Evolutionary conservation across 2,797 vertebrate genomes (phyloP).

Genomic region (Prionace glauca): DNA sequence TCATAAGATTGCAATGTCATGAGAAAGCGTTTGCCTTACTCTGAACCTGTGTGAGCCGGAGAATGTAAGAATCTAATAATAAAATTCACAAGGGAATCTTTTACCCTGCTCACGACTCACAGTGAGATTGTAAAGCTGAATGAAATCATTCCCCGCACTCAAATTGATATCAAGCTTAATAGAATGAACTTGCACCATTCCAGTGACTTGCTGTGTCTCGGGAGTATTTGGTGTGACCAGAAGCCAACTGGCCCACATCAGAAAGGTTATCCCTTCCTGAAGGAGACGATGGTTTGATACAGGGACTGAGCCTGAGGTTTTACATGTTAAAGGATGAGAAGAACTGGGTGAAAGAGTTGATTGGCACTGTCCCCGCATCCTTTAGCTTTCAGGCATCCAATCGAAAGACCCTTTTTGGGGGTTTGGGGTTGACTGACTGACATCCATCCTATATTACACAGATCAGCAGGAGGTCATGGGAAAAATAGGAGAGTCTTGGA

Average conservation of each 20-base stretch:
- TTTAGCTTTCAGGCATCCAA: no score
- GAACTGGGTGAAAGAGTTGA: not conserved
- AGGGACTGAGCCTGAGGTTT: not conserved
- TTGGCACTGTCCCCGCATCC: not conserved
- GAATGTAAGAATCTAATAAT: not conserved
- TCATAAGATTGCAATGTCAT: not conserved
- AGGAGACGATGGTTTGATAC: not conserved
- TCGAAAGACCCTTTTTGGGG: not conserved
- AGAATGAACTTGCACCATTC: not conserved
- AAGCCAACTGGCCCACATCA: not conserved
- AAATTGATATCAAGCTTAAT: not conserved
- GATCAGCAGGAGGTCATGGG: no score
- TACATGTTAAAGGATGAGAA: not conserved
- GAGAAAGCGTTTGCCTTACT: not conserved
- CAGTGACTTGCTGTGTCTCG: not conserved
- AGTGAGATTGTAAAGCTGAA: not conserved
- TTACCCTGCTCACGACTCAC: not conserved
- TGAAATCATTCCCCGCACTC: no score
- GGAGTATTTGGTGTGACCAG: not conserved
- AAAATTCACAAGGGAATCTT: not conserved
- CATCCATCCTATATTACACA: not conserved
- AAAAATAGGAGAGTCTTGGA: not conserved
- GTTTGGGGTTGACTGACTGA: not conserved
- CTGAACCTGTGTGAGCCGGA: not conserved
- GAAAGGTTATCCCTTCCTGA: not conserved